Evolutionary conservation across 2,888 invertebrate genomes (phyloP).

Genomic region (Hemithea aestivaria): DNA sequence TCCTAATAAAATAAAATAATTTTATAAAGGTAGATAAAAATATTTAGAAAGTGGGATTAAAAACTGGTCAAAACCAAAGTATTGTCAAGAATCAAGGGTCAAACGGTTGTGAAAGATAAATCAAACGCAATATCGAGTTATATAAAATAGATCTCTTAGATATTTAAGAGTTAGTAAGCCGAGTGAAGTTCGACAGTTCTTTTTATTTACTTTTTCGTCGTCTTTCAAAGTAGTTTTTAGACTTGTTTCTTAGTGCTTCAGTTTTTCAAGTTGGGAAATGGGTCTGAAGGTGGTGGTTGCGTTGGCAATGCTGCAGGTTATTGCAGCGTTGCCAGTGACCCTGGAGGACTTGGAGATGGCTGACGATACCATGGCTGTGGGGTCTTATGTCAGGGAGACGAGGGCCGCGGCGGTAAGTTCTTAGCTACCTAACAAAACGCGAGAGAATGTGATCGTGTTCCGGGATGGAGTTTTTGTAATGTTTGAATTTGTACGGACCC

Average conservation of each 20-base stretch:
- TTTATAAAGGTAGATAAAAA: no score
- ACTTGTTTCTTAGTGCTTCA: conserved; percentile 13
- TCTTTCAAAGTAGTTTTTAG: no score
- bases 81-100: conserved; percentile 13
- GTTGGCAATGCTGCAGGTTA: conserved; percentile 48
- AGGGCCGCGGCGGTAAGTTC: conserved; percentile 71
- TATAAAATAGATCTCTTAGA: conserved; percentile 62
- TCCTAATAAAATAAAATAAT: no score
- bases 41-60: no score
- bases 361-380: conserved; percentile 76
- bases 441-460: no score
- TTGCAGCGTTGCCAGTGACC: conserved; percentile 43
- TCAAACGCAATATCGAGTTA: conserved; percentile 57
- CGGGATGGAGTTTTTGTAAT: no score
- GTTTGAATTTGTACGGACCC: no score
- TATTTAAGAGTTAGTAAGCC: conserved; percentile 48
- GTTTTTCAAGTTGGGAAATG: conserved; percentile 33
- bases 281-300: conserved; percentile 44
- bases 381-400: conserved; percentile 78
- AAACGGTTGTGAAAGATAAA: conserved; percentile 55
- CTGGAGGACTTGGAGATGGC: conserved; percentile 59
- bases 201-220: no score
- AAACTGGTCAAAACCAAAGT: no score
- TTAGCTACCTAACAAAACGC: no score
- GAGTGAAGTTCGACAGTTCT: conserved; percentile 39